Evolutionary conservation across 1,140 invertebrate genomes (phyloP), one percentile per base, ranked within the genome.

Genomic region (Ctenoplectra terminalis): DNA sequence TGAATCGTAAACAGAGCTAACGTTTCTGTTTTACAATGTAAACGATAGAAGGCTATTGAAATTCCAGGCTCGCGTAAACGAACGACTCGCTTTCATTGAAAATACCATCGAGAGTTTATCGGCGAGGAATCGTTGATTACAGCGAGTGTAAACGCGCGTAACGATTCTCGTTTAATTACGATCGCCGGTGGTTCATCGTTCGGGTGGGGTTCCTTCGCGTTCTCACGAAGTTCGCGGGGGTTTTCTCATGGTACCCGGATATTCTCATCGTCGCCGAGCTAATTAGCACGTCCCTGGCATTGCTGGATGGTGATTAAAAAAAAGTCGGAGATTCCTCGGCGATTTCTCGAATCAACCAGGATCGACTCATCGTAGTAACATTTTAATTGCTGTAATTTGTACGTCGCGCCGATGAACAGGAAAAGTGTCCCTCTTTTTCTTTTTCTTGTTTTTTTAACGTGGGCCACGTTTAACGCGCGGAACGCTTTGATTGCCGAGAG

Each of bases 181-280:
- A 82, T 78, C 63, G 52, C 20, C 37, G 29, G 56, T 66, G 20
- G 34, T 46, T 46, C 20, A 56, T 48, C 74, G 70, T 70, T 80
- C 73, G 71, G 20, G 48, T n/a, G 66, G 40, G 23, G 84, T 86
- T 82, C 54, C 50, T 67, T 67, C 52, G 48, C 52, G 82, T 87
- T 87, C 85, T 82, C 85, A 87, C 70, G 78, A 66, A 66, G 61
- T 78, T 84, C 60, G 81, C 61, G 48, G 67, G 70, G 64, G 66
- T 71, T 82, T 87, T 87, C 86, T 84, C 86, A 87, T 85, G 69
- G 48, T 40, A 67, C 17, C 82, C 78, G 86, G 85, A 87, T 87
- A 87, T 87, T 87, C 86, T 87, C 86, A 87, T 87, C 85, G 76
- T 75, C 61, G 67, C 52, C 64, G 56, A 20, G 58, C 34, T 84